Evolutionary conservation across 2,797 vertebrate species (phyloP), one percentile per base, ranked within the genome.

Genomic region (Hirundo rustica): DNA sequence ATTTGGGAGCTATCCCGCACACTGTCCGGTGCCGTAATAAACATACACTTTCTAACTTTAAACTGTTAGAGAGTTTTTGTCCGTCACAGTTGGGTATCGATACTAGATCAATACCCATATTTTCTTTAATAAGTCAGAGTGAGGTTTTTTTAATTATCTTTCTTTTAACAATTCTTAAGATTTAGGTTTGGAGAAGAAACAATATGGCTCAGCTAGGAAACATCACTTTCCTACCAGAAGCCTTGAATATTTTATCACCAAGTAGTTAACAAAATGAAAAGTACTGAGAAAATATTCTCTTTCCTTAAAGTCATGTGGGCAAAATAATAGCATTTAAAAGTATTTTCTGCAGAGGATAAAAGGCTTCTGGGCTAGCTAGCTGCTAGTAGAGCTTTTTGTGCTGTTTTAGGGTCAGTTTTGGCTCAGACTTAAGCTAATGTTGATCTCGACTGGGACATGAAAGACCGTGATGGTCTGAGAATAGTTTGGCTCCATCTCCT

Each of bases 191-290:
- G 80, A 78, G 29, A 83, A 20, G 57, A 88, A 89, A 54, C 15
- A 60, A 16, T 47, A 32, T 26, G 53, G 3, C 48, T 83, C 75
- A 66, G 44, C 51, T 55, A 60, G 15, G 34, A 82, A 71, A 88
- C 30, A 36, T 3, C 10, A 11, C 57, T 94, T 95, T 94, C 51
- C 64, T 30, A 80, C 13, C 22, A 66, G 62, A 36, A 90, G 10
- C 5, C 36, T 88, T 85, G 36, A 87, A 60, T 13, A 30, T 26
- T 90, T 96, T 74, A 95, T 44, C 32, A 76, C 36, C n/a, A 81
- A 88, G 27, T 70, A 73, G 19, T 18, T 65, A 68, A 54, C 17
- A 92, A 95, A 94, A 92, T 30, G 16, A 89, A 82, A 89, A 91
- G 66, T 27, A 91, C 5, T 58, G 30, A 80, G 60, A 79, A 6